Evolutionary conservation across 2,113 vertebrate genomes (phyloP).

Genomic region (Lonchura striata): DNA sequence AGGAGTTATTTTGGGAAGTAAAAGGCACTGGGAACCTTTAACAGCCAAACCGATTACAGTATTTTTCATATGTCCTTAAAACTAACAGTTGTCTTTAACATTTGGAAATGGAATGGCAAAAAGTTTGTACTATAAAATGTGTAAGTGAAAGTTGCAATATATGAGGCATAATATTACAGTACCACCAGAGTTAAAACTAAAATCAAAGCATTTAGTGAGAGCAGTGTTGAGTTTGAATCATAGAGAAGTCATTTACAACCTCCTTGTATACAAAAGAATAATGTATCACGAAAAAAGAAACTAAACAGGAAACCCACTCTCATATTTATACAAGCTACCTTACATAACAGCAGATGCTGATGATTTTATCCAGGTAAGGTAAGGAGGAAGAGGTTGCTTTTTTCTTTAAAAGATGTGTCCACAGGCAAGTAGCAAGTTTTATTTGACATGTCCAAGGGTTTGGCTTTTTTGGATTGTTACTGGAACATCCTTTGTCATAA

Average conservation of each 20-base stretch:
- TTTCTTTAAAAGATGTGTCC: not conserved
- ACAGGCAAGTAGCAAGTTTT: not conserved
- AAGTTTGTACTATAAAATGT: not conserved
- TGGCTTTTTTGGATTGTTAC: not conserved
- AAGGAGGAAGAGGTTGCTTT: not conserved
- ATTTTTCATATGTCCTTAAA: not conserved
- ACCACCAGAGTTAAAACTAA: not conserved
- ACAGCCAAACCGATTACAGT: not conserved
- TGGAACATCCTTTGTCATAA: not conserved
- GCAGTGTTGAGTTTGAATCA: not conserved
- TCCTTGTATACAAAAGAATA: not conserved
- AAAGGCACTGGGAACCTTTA: not conserved
- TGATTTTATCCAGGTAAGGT: not conserved
- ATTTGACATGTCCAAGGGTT: not conserved
- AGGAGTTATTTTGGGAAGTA: slow-evolving; percentile 6
- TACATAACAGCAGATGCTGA: not conserved
- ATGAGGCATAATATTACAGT: not conserved
- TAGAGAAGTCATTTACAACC: not conserved
- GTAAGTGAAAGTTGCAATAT: not conserved
- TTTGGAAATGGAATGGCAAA: not conserved
- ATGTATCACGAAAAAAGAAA: not conserved
- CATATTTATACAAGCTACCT: not conserved
- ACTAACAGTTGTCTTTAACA: not conserved
- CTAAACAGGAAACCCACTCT: not conserved
- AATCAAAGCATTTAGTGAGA: not conserved